These are phyloP conservation scores for Hippocampus abdominalis DNA, from an alignment of 2,113 vertebrate species.

Conservation along the genomic window DNA sequence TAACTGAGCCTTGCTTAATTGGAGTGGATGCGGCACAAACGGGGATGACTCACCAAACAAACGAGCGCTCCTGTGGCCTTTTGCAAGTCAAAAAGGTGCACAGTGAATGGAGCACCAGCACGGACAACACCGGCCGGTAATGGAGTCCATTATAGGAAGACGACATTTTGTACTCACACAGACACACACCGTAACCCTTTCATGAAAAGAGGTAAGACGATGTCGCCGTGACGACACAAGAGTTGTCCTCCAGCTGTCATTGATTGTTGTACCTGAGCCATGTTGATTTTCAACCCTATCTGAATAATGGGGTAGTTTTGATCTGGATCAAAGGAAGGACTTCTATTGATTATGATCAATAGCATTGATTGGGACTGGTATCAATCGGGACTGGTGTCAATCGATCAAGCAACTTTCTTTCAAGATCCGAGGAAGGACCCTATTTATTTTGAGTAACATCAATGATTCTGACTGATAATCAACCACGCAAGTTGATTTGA, in stretches of 20 bases:
- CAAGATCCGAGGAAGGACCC: neutral
- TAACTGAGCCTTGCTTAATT: slow-evolving; percentile 55
- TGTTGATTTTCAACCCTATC: neutral
- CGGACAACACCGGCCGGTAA: neutral
- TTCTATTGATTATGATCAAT: neutral
- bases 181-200: neutral
- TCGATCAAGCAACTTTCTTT: neutral
- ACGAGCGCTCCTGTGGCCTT: neutral
- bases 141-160: neutral
- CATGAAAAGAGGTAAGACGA: neutral
- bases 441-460: neutral
- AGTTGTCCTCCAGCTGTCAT: neutral
- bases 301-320: neutral
- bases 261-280: neutral
- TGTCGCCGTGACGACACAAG: neutral
- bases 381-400: too few species aligned
- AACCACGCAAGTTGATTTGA: neutral
- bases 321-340: neutral
- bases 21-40: slow-evolving; percentile 52
- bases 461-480: neutral
- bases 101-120: neutral
- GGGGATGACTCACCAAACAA: slow-evolving; percentile 37
- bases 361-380: neutral
- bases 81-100: neutral
- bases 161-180: slow-evolving; percentile 1